A percentile compares a stretch with the other conserved stretches of the same genome.
phyloP scores from a whole-genome alignment of 92 coral and sea anemone species.

The Meandrina meandrites region DNA sequence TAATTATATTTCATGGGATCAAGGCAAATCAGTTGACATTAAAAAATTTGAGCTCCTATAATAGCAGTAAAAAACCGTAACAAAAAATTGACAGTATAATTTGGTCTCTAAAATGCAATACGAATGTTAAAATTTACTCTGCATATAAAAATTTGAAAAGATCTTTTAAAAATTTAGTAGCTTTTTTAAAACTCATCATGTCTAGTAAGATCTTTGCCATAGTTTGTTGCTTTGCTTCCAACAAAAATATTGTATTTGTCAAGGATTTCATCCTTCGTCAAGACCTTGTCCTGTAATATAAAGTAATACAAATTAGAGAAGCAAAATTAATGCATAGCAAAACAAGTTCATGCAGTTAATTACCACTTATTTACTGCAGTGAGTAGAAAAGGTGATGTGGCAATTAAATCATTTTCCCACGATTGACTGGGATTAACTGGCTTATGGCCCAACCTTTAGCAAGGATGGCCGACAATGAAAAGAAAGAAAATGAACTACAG shows the following conservation, averaged over 20 bases:
- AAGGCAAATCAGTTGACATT: background rate
- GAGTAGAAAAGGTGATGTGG: no score
- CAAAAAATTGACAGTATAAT: background rate
- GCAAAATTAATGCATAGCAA: background rate
- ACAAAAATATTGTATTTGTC: conserved; percentile 74
- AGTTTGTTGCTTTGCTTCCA: conserved; percentile 90
- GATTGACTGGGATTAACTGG: no score
- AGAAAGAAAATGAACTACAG: no score
- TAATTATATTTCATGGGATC: background rate
- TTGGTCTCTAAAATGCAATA: background rate
- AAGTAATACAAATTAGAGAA: background rate
- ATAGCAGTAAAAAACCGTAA: background rate
- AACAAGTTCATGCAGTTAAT: no score
- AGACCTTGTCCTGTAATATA: conserved; percentile 62
- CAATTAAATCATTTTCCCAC: no score
- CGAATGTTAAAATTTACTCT: background rate
- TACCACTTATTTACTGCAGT: no score
- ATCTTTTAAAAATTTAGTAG: background rate
- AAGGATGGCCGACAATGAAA: no score
- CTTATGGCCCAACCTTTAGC: no score
- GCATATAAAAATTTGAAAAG: background rate
- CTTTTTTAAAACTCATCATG: conserved; percentile 78
- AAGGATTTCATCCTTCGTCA: conserved; percentile 79
- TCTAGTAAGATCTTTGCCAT: conserved; percentile 73
- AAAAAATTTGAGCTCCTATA: background rate